Evolutionary conservation across 2,888 invertebrate species (phyloP), one percentile per base, ranked within the genome.

Genomic region (Meghimatium bilineatum): DNA sequence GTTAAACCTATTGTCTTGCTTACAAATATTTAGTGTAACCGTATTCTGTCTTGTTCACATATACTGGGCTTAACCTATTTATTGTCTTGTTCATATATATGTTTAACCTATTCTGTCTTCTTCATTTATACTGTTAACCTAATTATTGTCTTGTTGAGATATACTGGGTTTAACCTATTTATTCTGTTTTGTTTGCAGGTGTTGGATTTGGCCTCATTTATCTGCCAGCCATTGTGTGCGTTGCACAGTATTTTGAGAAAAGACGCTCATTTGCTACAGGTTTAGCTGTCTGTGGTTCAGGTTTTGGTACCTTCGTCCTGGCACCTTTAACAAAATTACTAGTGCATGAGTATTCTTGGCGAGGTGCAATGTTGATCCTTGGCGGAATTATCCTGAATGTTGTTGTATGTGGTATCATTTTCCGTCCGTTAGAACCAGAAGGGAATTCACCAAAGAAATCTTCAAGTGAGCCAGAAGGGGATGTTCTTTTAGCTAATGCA

Each of bases 181-280:
- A 3, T 56, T n/a, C n/a, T 23, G n/a, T 72, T 26, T 44, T 72
- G 5, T n/a, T 44, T 26, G 6, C 92, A 96, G 99, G 99, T 67
- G 94, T 98, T 77, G 99, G 99, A 29, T 97, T 99, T 91, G 99
- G 99, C 0, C 95, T 99, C 87, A 99, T 99, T 93, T 99, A 99
- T 93, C 95, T 99, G 85, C 99, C 99, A 0, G 99, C 99, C 82
- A 99, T 99, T 89, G 98, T 99, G 82, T 97, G 97, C 93, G 99
- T 99, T 60, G 98, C 98, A 1, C 97, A 97, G 90, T 99, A 99
- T 95, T 99, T 99, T 93, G 99, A 99, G 93, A 96, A 97, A 90
- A 96, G 96, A 90, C 95, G 99, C 82, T 97, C 99, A 60, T 95
- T 99, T 90, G 99, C 99, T 12, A 99, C 99, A 0, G 99, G 98